phyloP scores from a whole-genome alignment of 2,113 vertebrate species.

The Pteruthius melanotis region DNA sequence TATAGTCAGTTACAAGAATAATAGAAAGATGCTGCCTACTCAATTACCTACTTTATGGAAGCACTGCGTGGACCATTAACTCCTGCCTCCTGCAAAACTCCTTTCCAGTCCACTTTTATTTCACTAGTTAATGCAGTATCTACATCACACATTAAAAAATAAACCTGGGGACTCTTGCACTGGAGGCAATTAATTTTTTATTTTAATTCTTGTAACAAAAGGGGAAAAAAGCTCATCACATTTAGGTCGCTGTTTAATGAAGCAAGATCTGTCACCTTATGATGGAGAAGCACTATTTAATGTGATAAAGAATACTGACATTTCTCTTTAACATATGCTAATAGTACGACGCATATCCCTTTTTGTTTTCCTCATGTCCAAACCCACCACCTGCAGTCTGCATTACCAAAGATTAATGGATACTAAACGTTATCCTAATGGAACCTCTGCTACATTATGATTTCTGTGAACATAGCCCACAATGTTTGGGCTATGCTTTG shows the following conservation, averaged over 20 bases:
- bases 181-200: not conserved
- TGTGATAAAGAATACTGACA: not conserved
- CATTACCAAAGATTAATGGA: not conserved
- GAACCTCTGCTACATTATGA: not conserved
- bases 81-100: not conserved
- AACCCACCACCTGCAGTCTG: not conserved
- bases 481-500: not conserved
- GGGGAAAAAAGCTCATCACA: not conserved
- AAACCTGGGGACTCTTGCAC: not conserved
- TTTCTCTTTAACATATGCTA: not conserved
- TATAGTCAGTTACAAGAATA: not conserved
- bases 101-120: not conserved
- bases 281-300: not conserved
- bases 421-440: not conserved
- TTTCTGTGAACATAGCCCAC: not conserved
- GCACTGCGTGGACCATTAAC: fast-evolving
- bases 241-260: not conserved
- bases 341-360: not conserved
- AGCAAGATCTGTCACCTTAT: not conserved
- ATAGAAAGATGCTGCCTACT: not conserved
- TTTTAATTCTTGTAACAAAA: not conserved
- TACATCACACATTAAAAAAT: not conserved
- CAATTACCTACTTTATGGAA: not conserved
- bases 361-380: not conserved
- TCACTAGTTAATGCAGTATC: not conserved